Conservation (phyloP, 2,113 vertebrate species). For the Chamaetylas fuelleborni region DNA sequence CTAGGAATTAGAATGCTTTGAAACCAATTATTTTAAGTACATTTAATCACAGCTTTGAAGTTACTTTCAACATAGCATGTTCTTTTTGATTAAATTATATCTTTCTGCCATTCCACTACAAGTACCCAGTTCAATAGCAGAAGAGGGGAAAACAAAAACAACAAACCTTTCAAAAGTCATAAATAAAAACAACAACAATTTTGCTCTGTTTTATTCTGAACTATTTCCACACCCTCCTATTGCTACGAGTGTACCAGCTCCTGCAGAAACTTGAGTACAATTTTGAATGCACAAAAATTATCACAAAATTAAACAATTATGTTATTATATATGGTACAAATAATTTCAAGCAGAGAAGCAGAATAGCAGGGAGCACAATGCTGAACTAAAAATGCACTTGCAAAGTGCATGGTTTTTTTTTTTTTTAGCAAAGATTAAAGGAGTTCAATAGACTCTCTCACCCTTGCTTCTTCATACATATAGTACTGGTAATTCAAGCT, state of each 20-base stretch:
- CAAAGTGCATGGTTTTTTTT: neutral
- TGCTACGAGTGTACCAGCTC: neutral
- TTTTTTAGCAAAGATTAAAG: neutral
- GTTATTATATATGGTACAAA: neutral
- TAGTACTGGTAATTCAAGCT: neutral
- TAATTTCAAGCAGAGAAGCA: neutral
- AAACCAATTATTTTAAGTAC: conserved; percentile 71
- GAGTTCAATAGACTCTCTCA: neutral
- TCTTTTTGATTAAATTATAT: conserved; percentile 58
- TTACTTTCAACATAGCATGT: conserved; percentile 26
- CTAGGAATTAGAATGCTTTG: conserved; percentile 65
- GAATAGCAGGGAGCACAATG: neutral
- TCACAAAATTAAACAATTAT: neutral
- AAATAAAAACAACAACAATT: conserved; percentile 1
- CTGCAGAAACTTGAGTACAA: neutral
- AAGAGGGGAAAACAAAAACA: neutral
- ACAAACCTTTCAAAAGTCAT: neutral
- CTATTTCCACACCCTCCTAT: neutral
- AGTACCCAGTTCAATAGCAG: neutral
- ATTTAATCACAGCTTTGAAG: conserved; percentile 73
- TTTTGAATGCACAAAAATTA: neutral
- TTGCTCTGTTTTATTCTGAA: neutral
- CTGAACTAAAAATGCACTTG: neutral
- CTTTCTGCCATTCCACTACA: conserved; percentile 4
- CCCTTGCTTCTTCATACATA: neutral